phyloP scores from a whole-genome alignment of 2,113 vertebrate species.

The Peromyscus maniculatus region DNA sequence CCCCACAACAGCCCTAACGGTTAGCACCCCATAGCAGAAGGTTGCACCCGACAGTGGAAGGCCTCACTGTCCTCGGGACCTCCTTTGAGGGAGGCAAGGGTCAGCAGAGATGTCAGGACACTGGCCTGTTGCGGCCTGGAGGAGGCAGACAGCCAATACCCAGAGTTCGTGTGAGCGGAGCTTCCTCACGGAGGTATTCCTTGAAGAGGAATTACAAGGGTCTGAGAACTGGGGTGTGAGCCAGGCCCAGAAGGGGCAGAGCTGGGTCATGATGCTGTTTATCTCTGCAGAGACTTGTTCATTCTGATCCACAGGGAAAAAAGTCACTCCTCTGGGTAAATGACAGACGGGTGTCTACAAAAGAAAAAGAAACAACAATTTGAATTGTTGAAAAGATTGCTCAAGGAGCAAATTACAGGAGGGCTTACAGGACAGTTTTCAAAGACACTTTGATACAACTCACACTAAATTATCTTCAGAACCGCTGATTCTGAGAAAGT shows the following conservation, averaged over 20 bases:
- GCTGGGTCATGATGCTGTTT: neutral
- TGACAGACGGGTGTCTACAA: neutral
- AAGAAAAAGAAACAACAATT: slow-evolving; percentile 3
- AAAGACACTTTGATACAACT: slow-evolving; percentile 31
- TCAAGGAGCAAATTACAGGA: slow-evolving; percentile 17
- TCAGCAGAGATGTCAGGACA: neutral
- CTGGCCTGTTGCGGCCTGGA: neutral
- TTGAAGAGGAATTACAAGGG: neutral
- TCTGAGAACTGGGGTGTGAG: neutral
- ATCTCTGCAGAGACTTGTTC: neutral
- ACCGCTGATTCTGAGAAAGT: neutral
- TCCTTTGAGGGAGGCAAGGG: too few relatives aligned
- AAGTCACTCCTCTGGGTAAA: neutral
- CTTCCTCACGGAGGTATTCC: neutral
- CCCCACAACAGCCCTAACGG: neutral
- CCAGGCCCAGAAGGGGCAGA: neutral
- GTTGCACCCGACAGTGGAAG: too few relatives aligned
- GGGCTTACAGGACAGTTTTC: slow-evolving; percentile 47
- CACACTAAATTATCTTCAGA: neutral
- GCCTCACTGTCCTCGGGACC: neutral
- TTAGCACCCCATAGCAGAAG: too few relatives aligned
- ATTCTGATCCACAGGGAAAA: neutral
- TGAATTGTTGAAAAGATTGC: slow-evolving; percentile 35
- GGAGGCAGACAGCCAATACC: too few relatives aligned
- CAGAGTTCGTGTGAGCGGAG: neutral